Base-by-base conservation (phyloP, 2,888 invertebrate species). In the Graphium colonna region DNA sequence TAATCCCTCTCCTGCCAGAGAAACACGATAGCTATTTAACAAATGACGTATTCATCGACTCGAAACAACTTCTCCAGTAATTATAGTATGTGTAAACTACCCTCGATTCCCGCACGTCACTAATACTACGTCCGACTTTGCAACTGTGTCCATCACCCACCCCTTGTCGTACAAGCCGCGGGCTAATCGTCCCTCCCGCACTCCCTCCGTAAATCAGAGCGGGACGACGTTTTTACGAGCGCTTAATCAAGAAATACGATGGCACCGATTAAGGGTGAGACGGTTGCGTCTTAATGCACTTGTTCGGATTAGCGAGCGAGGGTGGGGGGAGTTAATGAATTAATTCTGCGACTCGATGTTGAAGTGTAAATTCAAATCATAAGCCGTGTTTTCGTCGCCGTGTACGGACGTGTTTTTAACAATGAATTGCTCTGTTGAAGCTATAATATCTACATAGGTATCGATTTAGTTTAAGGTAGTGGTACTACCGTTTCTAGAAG, bases 171-270 rank as follows among this genome's bases (percentile, higher is more conserved):
- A 64, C 68, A 70, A 72, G 67, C 69, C 68, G 63, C 68, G 61
- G 60, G 69, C 71, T 73, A 76, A 78, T 78, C 76, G 76, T 68
- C 74, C 71, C 71, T 78, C 75, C 71, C 62, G 66, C 71, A 74
- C 69, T 68, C 67, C 55, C 61, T 59, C 61, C 72, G 75, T 85
- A 82, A 78, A 69, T 85, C 78, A 84, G 77, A 79, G 74, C 54
- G 73, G 65, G 79, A 77, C 71, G 87, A 87, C 86, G 75, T 79
- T 84, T 87, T 87, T 86, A 87, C 85, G 87, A 85, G 75, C 71
- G 64, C 67, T 69, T 71, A 71, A 71, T 71, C 70, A 71, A 87
- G 87, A 87, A 83, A 82, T 86, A 86, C 79, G 79, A 81, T 71
- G 74, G 71, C 62, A 67, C 61, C 81, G 83, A 84, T 85, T 82